Base-by-base conservation (phyloP, 2,797 vertebrate species). In the Uromys caudimaculatus region DNA sequence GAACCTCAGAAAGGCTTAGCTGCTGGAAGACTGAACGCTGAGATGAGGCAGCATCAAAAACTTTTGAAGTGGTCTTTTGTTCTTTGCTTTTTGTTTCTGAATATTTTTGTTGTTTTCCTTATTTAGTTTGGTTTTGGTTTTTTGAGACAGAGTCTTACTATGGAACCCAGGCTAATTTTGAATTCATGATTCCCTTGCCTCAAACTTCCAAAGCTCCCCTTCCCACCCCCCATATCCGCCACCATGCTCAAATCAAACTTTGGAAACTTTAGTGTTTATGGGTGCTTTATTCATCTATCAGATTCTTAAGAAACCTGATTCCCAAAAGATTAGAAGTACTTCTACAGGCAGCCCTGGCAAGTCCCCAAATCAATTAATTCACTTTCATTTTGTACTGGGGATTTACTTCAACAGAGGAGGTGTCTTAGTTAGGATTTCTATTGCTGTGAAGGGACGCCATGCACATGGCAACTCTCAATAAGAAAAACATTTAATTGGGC, bases 351-450 rank as follows among this genome's bases (percentile, higher is more conserved):
- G 13, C 77, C 77, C 88, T 77, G 64, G 32, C 29, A 93, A 93
- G 85, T 92, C 7, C 2, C 47, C 93, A 95, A 71, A 85, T 84
- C 56, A 75, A 10, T 89, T 88, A 83, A 60, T 62, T 95, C 58
- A 81, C 71, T 94, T 95, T 3, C n/a, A 4, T 93, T 97, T 29
- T 92, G 93, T 87, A 85, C 58, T 88, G 38, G 17, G 71, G 41
- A 93, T 90, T 35, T 76, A 11, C 47, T 91, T 87, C 38, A 81
- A 73, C 69, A 35, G 41, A 50, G 41, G 60, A 35, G 41, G 54
- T 50, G 83, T 50, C 82, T 84, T 35, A 83, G 38, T 83, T 64
- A 67, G 58, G 29, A 24, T n/a, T 85, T 85, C 60, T 67, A 23
- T 67, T 50, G 41, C 29, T 50, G 11, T 67, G 19, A 84, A 50